A percentile compares a stretch with the other conserved stretches of the same genome.
These are phyloP conservation scores for Mormyrus hasselquistii DNA, from an alignment of 2,797 vertebrate species.

Conservation along the genomic window DNA sequence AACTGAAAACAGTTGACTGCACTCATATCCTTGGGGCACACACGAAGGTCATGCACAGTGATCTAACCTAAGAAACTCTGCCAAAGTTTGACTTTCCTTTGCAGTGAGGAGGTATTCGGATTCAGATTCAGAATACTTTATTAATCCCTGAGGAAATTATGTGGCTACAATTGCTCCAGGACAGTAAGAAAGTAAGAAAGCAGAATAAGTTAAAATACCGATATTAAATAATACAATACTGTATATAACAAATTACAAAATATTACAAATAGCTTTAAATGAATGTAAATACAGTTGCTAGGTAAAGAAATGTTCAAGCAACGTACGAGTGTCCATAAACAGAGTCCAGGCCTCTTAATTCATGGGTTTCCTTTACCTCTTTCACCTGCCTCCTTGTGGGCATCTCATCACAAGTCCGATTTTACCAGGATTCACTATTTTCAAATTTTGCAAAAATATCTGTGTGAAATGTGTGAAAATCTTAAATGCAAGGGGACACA, in stretches of 20 bases:
- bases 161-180: neutral
- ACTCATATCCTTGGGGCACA: neutral
- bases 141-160: neutral
- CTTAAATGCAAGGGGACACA: neutral
- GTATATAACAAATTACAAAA: neutral
- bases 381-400: neutral
- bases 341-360: neutral
- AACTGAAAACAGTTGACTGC: neutral
- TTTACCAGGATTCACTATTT: neutral
- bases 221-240: neutral
- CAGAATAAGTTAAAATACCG: neutral
- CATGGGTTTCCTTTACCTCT: neutral
- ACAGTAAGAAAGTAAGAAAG: neutral
- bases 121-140: neutral
- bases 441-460: neutral
- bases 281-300: neutral
- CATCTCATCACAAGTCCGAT: neutral
- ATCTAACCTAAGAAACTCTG: neutral
- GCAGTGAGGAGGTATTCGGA: neutral
- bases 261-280: neutral
- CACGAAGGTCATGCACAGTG: neutral
- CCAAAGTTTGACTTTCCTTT: neutral
- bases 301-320: neutral
- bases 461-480: conserved; percentile 18
- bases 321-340: neutral